Conservation (phyloP, 2,797 vertebrate genomes). For the Coilia nasus region DNA sequence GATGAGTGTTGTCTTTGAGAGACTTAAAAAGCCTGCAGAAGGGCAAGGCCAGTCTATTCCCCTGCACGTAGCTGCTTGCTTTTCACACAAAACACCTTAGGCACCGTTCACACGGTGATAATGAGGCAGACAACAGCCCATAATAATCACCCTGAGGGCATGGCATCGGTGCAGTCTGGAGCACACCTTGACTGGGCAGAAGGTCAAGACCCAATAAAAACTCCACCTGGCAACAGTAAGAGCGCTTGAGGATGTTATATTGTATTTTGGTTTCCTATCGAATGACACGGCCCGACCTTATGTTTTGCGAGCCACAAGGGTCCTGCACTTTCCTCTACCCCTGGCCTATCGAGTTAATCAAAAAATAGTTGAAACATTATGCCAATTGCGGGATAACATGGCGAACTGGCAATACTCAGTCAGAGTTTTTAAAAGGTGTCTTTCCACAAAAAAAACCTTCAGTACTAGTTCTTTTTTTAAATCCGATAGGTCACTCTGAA, state of each 20-base stretch:
- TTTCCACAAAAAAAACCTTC: too few relatives aligned
- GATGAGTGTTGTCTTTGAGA: not conserved
- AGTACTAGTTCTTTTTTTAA: too few relatives aligned
- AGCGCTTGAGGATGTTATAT: not conserved
- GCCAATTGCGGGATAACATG: not conserved
- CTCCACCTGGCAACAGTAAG: not conserved
- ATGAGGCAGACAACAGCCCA: constrained; percentile 1
- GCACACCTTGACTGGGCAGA: not conserved
- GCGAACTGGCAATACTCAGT: not conserved
- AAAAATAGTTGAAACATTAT: not conserved
- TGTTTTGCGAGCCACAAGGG: not conserved
- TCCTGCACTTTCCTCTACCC: not conserved
- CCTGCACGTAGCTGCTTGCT: not conserved
- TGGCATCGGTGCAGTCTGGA: not conserved
- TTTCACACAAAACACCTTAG: not conserved
- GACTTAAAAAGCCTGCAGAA: not conserved
- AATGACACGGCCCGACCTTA: not conserved
- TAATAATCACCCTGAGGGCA: not conserved
- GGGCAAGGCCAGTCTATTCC: not conserved
- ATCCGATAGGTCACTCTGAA: too few relatives aligned
- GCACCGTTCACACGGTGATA: not conserved
- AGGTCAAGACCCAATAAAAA: not conserved
- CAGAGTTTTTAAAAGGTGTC: not conserved
- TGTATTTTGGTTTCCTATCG: not conserved
- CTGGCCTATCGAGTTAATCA: not conserved